Evolutionary conservation across 1,140 invertebrate genomes (phyloP).

Genomic region (Phortica variegata): DNA sequence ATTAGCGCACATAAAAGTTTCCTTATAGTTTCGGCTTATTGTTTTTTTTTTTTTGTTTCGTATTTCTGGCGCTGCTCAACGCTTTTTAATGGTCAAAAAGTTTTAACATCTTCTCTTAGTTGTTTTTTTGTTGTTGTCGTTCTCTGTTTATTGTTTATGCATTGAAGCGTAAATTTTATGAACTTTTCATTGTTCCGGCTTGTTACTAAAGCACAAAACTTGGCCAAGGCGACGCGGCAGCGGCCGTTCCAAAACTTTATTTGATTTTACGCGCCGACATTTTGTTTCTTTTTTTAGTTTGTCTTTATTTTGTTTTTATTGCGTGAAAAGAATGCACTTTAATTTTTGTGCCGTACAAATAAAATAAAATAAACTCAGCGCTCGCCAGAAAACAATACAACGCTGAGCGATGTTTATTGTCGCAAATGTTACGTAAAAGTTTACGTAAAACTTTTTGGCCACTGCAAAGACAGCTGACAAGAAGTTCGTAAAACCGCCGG

Average conservation of each 20-base stretch:
- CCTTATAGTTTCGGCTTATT: conserved; percentile 8
- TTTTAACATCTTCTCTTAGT: no score
- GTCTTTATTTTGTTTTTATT: no score
- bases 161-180: conserved; percentile 52
- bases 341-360: conserved; percentile 24
- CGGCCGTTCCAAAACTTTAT: conserved; percentile 44
- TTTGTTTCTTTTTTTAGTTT: no score
- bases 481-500: no score
- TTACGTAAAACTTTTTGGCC: conserved; percentile 42
- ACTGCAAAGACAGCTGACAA: conserved; percentile 40
- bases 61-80: not conserved
- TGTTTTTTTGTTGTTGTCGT: conserved; percentile 4
- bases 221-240: not conserved
- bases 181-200: conserved; percentile 55
- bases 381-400: conserved; percentile 37
- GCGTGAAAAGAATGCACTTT: conserved; percentile 51
- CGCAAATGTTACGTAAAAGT: conserved; percentile 51
- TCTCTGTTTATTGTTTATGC: conserved; percentile 55
- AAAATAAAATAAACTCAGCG: no score
- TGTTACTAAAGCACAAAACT: conserved; percentile 21
- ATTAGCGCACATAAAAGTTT: conserved; percentile 38
- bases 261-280: no score
- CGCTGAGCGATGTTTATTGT: not conserved
- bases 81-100: conserved; percentile 51
- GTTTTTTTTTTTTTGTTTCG: not conserved